Percentiles rank a stretch among this genome's conserved stretches.
These are phyloP conservation scores for Phyllostomus discolor DNA, from an alignment of 2,113 vertebrate genomes.

Conservation along the genomic window DNA sequence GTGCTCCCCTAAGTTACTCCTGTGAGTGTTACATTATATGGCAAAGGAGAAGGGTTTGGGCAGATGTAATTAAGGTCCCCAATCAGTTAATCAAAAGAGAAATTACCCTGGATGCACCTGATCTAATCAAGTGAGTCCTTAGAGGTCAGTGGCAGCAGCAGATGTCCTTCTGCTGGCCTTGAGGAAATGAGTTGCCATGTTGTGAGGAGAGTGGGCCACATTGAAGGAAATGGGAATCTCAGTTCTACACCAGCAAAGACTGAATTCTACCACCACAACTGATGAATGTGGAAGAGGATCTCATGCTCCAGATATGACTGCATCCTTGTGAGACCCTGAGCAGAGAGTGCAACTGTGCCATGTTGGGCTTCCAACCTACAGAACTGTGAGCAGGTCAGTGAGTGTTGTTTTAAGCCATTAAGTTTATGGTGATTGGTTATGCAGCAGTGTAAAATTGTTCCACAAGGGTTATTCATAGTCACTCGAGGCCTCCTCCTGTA, in stretches of 20 bases:
- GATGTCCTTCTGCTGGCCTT: background rate
- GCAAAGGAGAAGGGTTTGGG: background rate
- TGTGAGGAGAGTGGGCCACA: background rate
- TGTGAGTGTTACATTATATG: background rate
- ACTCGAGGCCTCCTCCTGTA: background rate
- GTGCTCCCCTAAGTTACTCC: background rate
- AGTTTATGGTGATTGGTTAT: background rate
- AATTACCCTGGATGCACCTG: background rate
- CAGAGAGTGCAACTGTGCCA: background rate
- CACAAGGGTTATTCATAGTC: background rate
- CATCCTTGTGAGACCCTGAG: background rate
- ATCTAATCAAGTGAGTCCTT: background rate
- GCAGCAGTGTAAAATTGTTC: background rate
- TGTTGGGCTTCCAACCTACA: background rate
- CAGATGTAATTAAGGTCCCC: background rate
- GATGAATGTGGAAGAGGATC: background rate
- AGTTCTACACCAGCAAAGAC: background rate
- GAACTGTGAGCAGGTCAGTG: background rate
- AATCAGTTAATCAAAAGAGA: background rate
- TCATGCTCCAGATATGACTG: background rate
- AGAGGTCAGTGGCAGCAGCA: background rate
- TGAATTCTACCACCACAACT: background rate
- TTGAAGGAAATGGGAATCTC: background rate
- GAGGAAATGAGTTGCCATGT: background rate
- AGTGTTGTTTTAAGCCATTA: background rate